Base-by-base conservation (phyloP, 2,113 vertebrate genomes). In the Gasterosteus aculeatus region DNA sequence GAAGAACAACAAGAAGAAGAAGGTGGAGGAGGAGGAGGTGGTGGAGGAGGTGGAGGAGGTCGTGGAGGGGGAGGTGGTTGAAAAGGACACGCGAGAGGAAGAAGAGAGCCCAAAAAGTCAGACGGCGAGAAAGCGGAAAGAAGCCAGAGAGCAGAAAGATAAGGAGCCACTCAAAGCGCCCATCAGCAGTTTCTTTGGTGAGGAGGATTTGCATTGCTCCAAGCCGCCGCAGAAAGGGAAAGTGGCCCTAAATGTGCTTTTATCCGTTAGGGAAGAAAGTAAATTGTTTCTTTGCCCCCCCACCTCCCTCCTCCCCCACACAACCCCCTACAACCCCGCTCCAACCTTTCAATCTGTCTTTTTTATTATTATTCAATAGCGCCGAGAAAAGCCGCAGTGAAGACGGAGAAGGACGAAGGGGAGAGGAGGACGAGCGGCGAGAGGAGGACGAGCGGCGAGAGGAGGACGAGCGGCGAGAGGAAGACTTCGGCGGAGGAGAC, bases 171-270 rank as follows among this genome's bases (percentile, higher is more conserved):
- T 85, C 33, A 93, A 93, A 75, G 72, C 85, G 44, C 77, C 88
- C 0, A 91, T 96, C 88, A 95, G 92, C 93, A 95, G 89, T 85
- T 97, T 97, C 92, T 97, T 97, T 88, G 88, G 96, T 97, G 86
- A 94, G 88, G 22, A 56, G 16, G 7, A 85, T 88, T 86, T 84
- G 83, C 86, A 86, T 86, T 72, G 57, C 29, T 85, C 74, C 69
- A 54, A 65, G 69, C 72, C 82, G 80, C 68, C 85, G 81, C 53
- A 80, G 79, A 86, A 77, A 86, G 70, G 72, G 72, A 82, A 76
- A 2, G 18, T 66, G 60, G 70, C 71, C 44, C 22, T 69, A 68
- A 83, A 81, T 81, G 73, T 82, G 51, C 77, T 82, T 82, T 88
- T 82, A 83, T 89, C 80, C 69, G 72, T 69, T 41, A 4, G n/a